These are phyloP conservation scores for Hemistola chrysoprasaria DNA, from an alignment of 2,888 invertebrate species.

Conservation along the genomic window DNA sequence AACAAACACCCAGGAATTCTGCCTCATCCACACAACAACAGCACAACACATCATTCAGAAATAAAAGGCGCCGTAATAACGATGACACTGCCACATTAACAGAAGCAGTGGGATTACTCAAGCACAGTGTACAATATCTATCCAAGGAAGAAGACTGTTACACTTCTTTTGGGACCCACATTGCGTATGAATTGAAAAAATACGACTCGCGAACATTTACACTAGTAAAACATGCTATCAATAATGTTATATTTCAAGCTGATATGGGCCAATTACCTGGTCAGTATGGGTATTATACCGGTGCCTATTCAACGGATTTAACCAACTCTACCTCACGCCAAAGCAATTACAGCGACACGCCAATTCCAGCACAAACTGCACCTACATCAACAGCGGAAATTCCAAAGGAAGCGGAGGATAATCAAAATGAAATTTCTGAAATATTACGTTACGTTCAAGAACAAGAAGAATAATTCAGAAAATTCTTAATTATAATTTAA, in stretches of 20 bases:
- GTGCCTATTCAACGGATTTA: conserved; percentile 22
- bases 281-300: conserved; percentile 21
- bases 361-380: conserved; percentile 21
- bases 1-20: conserved; percentile 2
- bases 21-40: conserved; percentile 6
- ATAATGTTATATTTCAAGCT: conserved; percentile 26
- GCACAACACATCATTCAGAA: conserved; percentile 23
- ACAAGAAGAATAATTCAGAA: conserved; percentile 23
- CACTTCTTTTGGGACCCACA: conserved; percentile 26
- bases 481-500: conserved; percentile 20
- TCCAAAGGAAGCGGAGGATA: conserved; percentile 21
- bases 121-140: conserved; percentile 28
- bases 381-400: conserved; percentile 13
- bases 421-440: conserved; percentile 23
- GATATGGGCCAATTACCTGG: conserved; percentile 27
- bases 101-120: conserved; percentile 27
- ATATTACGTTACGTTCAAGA: conserved; percentile 24
- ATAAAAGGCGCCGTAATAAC: conserved; percentile 21
- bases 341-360: conserved; percentile 20
- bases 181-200: conserved; percentile 26
- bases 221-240: conserved; percentile 24
- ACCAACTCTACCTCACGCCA: conserved; percentile 24
- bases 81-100: conserved; percentile 23
- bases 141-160: conserved; percentile 26
- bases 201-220: conserved; percentile 14